Evolutionary conservation across 92 coral and sea anemone species (phyloP).

Genomic region (Umimayanthus kanabou): DNA sequence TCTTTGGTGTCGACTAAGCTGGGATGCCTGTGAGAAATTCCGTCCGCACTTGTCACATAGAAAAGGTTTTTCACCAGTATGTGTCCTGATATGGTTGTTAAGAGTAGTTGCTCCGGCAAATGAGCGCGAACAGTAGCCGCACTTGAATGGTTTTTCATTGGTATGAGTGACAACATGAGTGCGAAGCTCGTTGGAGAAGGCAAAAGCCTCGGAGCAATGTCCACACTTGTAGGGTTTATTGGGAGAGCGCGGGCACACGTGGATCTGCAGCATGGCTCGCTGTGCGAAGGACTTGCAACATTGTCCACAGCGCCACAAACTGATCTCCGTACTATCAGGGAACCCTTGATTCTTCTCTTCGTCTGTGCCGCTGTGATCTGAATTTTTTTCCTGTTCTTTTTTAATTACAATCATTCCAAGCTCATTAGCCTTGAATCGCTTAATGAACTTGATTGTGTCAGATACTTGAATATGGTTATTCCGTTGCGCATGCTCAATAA

Average conservation of each 20-base stretch:
- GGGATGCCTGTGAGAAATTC: slow-evolving; percentile 90
- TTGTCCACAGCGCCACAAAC: slow-evolving; percentile 89
- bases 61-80: slow-evolving; percentile 97
- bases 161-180: slow-evolving; percentile 96
- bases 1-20: slow-evolving; percentile 91
- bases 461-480: neutral
- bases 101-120: slow-evolving; percentile 97
- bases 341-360: slow-evolving; percentile 6
- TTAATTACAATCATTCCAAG: slow-evolving; percentile 5
- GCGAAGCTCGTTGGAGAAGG: slow-evolving; percentile 85
- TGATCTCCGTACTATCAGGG: slow-evolving; percentile 60
- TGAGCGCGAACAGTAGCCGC: slow-evolving; percentile 94
- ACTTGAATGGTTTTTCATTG: slow-evolving; percentile 94
- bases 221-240: slow-evolving; percentile 91
- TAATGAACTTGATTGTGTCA: neutral
- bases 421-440: neutral
- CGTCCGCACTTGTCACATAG: slow-evolving; percentile 84
- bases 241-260: slow-evolving; percentile 73
- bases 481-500: slow-evolving; percentile 22
- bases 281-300: slow-evolving; percentile 88
- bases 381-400: neutral
- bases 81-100: slow-evolving; percentile 93
- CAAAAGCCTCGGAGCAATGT: slow-evolving; percentile 84
- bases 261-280: slow-evolving; percentile 82
- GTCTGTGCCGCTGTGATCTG: neutral